Conservation (phyloP, 2,797 vertebrate species). For the Pseudopleuronectes americanus region DNA sequence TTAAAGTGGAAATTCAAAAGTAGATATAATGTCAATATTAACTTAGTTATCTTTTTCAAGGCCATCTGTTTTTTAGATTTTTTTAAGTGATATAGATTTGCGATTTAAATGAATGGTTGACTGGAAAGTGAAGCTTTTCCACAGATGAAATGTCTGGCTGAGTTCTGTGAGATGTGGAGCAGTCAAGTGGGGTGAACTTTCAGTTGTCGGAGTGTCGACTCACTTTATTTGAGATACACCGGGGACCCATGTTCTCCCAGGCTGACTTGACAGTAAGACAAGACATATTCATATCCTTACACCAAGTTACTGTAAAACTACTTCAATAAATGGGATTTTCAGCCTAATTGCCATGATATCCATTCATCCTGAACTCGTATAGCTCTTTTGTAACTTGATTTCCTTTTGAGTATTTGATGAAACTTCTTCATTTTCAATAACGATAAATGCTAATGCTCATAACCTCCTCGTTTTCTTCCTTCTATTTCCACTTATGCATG, state of each 20-base stretch:
- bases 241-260: constrained; percentile 36
- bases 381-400: neutral
- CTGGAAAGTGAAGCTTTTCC: constrained; percentile 40
- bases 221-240: constrained; percentile 60
- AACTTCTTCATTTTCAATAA: too few species aligned
- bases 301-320: constrained; percentile 24
- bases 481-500: neutral
- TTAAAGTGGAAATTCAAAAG: too few species aligned
- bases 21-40: too few species aligned
- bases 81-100: too few species aligned
- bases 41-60: too few species aligned
- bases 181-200: constrained; percentile 69
- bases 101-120: constrained; percentile 24
- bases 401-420: neutral
- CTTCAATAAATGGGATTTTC: too few species aligned
- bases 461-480: neutral
- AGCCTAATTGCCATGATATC: too few species aligned
- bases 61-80: too few species aligned
- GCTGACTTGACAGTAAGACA: constrained; percentile 21
- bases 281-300: constrained; percentile 12
- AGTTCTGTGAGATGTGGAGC: constrained; percentile 54
- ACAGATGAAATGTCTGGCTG: constrained; percentile 54
- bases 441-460: too few species aligned
- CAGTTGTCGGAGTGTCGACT: constrained; percentile 47
- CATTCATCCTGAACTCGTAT: too few species aligned